Evolutionary conservation across 2,888 invertebrate species (phyloP), one percentile per base, ranked within the genome.

Genomic region (Drosophila kanekoi): DNA sequence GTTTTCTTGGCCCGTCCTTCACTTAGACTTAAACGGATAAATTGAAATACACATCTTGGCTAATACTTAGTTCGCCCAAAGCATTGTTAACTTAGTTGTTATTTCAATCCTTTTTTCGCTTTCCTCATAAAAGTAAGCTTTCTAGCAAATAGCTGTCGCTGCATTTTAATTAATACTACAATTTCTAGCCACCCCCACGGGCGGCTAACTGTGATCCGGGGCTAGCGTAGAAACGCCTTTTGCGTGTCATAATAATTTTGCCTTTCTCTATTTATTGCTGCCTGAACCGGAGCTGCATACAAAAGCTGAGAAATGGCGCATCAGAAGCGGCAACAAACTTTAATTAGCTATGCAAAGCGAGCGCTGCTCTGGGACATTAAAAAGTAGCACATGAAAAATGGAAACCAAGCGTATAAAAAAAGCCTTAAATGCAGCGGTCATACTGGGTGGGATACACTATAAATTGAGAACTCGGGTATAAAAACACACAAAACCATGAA

Each of bases 291-390:
- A 44, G 44, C 43, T 54, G 59, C 68, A 54, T 47, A 49, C 59
- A 64, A 73, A 62, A 70, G 68, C 69, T 60, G 60, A 72, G 72
- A 81, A 84, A 81, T 76, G 63, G 65, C 64, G 70, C 83, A 70
- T 74, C 72, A 85, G 77, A 67, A 72, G 69, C 72, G 75, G 61
- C 68, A 79, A 71, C 77, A 77, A 87, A 87, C 80, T 87, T 85
- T 85, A 85, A 85, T 85, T 87, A 85, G 84, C 64, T 85, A 85
- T 87, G 86, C 86, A 82, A 87, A 84, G 65, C 76, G 72, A 70
- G 52, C 66, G 72, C 70, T 60, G 75, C 71, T 61, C 62, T 63
- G 77, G 83, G 65, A 70, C 59, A 67, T 57, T 69, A 67, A 72
- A 59, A 67, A 72, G 72, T 62, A 72, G 49, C 69, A 61, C 61